Evolutionary conservation across 2,113 vertebrate genomes (phyloP), one percentile per base, ranked within the genome.

Genomic region (Dasypus novemcinctus): DNA sequence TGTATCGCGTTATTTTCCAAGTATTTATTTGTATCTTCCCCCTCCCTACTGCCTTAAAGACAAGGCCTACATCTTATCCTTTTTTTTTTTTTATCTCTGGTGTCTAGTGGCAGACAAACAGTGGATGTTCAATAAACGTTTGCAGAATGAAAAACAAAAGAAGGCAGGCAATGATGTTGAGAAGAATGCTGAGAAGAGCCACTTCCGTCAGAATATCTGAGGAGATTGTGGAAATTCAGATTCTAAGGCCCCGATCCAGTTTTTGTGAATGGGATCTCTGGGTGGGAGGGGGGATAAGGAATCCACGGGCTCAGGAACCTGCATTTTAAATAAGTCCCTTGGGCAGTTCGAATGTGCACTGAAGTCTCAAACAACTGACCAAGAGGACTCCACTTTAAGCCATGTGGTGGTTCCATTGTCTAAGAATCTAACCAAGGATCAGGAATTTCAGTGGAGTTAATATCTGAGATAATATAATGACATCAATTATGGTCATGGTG

Each of bases 401-500:
- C 21, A n/a, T 46, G 31, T 49, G 36, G 61, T 81, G 43, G 64
- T 43, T 63, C 43, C 27, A 18, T 69, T 91, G 54, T 61, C 94
- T 25, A 54, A 78, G 57, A 93, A 75, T 71, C 86, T 96, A 43
- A 95, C 81, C 27, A 18, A 21, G 43, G 84, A 63, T 93, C 90
- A 95, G 93, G 80, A 90, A 78, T 46, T 87, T 93, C 1, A 31
- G 2, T 6, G n/a, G 72, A 41, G 49, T 88, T 95, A 8, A 86
- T 85, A 81, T 94, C 90, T 93, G 88, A 92, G 87, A 93, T 68
- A 84, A 94, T 79, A 68, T 92, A 90, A 95, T 93, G 89, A 94
- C 57, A 85, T 18, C 82, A 87, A 76, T 93, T 93, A 93, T 69
- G 95, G 92, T 94, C 76, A 33, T 21, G n/a, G 41, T 33, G 57